These are phyloP conservation scores for Drosophila orosa DNA, from an alignment of 1,140 invertebrate genomes.

Conservation along the genomic window DNA sequence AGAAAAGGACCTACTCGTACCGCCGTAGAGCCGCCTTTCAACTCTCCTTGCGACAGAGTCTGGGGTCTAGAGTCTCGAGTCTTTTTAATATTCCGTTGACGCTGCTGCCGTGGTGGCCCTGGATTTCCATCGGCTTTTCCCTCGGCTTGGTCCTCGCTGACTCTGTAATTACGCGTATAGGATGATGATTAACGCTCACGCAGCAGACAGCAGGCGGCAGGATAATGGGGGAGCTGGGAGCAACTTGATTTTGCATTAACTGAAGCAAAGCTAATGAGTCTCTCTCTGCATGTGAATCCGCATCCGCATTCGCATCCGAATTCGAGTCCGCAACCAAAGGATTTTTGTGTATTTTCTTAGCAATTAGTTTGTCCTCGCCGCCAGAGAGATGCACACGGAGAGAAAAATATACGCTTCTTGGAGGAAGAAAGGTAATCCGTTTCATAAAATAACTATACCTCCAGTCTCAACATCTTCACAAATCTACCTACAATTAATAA, in stretches of 20 bases:
- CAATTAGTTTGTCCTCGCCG: constrained; percentile 69
- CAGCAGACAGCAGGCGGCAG: constrained; percentile 39
- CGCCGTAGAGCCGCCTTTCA: constrained; percentile 10
- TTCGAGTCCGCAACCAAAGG: constrained; percentile 36
- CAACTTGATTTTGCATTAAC: constrained; percentile 61
- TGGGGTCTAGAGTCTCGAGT: constrained; percentile 11
- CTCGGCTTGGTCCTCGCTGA: constrained; percentile 28
- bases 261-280: constrained; percentile 80
- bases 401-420: neutral
- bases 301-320: constrained; percentile 33
- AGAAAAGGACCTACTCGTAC: neutral
- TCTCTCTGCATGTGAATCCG: constrained; percentile 55
- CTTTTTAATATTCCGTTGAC: constrained; percentile 62
- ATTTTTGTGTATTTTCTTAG: constrained; percentile 65
- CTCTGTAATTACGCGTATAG: constrained; percentile 80
- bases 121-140: constrained; percentile 1
- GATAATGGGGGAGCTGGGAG: constrained; percentile 6
- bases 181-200: constrained; percentile 78
- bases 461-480: too few species aligned
- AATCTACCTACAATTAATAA: too few species aligned
- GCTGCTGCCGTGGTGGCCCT: constrained; percentile 14
- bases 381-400: neutral
- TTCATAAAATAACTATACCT: too few species aligned
- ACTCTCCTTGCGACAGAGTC: constrained; percentile 22
- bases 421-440: too few species aligned